phyloP scores from a whole-genome alignment of 2,888 invertebrate genomes.

The Tipula lateralis region DNA sequence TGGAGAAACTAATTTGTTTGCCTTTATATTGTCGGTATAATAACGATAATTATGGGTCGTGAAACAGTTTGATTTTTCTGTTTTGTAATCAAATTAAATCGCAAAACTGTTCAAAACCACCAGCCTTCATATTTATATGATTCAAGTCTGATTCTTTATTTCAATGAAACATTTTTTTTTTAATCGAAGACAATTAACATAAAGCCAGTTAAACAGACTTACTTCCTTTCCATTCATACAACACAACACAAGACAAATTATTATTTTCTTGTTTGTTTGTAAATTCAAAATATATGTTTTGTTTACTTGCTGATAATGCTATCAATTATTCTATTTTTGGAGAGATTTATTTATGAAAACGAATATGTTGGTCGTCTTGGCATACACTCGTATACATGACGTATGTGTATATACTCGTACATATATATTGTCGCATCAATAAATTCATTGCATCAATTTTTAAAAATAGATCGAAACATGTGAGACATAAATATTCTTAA shows the following conservation, averaged over 20 bases:
- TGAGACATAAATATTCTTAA: not conserved
- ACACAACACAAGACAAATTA: not conserved
- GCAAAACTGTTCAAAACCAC: not conserved
- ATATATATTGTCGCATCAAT: not conserved
- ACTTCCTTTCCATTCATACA: not conserved
- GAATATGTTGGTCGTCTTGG: not conserved
- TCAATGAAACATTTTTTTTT: not conserved
- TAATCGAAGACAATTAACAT: not conserved
- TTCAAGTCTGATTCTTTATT: not conserved
- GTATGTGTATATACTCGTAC: not conserved
- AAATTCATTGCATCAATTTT: not conserved
- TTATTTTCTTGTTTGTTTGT: not conserved
- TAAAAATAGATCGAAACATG: not conserved
- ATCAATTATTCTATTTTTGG: not conserved
- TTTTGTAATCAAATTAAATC: not conserved
- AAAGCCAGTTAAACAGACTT: not conserved
- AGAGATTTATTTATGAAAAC: not conserved
- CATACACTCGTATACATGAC: not conserved
- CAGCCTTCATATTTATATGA: not conserved
- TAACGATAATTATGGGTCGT: too few species aligned
- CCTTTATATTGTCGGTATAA: too few species aligned
- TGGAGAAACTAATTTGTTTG: too few species aligned
- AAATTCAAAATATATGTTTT: not conserved
- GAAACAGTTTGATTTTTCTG: not conserved
- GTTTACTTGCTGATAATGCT: not conserved